Evolutionary conservation across 2,888 invertebrate species (phyloP), one percentile per base, ranked within the genome.

Genomic region (Torymus aiolomorphi): DNA sequence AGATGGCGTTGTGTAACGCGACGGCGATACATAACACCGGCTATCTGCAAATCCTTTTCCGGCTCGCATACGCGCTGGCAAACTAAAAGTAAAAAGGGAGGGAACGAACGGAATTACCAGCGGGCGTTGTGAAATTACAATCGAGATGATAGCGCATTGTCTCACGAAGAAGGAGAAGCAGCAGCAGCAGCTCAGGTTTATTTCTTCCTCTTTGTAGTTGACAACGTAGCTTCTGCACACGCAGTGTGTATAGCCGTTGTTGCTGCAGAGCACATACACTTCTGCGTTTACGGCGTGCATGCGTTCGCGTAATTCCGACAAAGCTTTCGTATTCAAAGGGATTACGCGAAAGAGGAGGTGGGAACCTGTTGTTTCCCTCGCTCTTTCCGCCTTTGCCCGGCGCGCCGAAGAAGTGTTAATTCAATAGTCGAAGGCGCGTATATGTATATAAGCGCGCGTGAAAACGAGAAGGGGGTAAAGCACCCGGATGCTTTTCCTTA

Each of bases 251-350:
- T 24, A 24, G 24, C 24, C 24, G 24, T 24, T 24, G 24, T 24
- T 24, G 24, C 24, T 24, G 24, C 3, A 24, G 2, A 24, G n/a
- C 24, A 24, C 24, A 24, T 24, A 24, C 24, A 24, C 24, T 24
- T 24, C 24, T 24, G 3, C 24, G 24, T 24, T 24, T 24, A 24
- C 24, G 24, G 24, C 24, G 24, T 3, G 24, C 24, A 3, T 24
- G 24, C 24, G 24, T 3, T 3, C 24, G 51, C 42, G 77, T 76
- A 70, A 76, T 76, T 62, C 70, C 54, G 62, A 70, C 63, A 70
- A 76, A 76, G 66, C 31, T 3, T 62, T 59, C 72, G 51, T 80
- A 56, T 81, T 78, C 73, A 80, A 72, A 72, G 61, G 24, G 24
- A 16, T 42, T 59, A 57, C 52, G 66, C 20, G 31, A 57, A 49